phyloP scores from a whole-genome alignment of 2,113 vertebrate species.

The Otolemur garnettii region DNA sequence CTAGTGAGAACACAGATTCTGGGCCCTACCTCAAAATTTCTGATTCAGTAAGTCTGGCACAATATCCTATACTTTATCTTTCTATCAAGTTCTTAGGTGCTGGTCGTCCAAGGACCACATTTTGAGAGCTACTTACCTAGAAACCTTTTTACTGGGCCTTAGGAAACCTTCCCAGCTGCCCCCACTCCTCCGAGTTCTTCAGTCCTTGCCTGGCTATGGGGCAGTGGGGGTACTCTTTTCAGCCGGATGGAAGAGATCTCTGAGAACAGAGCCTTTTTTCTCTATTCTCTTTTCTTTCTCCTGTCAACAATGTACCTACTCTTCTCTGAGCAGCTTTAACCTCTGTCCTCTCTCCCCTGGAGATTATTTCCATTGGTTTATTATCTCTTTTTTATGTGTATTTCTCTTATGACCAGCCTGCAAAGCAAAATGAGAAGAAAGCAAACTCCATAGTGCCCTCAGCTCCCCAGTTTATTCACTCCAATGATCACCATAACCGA shows the following conservation, averaged over 20 bases:
- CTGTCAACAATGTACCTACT: background rate
- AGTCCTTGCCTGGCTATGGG: background rate
- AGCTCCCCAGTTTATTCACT: constrained; percentile 52
- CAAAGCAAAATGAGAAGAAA: constrained; percentile 75
- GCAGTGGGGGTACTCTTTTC: background rate
- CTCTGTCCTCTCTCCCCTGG: background rate
- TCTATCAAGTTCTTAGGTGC: constrained; percentile 28
- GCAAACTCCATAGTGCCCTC: constrained; percentile 8
- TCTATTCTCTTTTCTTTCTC: background rate
- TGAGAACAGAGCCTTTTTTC: background rate
- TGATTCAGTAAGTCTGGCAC: constrained; percentile 40
- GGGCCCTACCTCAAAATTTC: background rate
- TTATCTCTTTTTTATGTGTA: constrained; percentile 52
- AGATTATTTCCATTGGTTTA: constrained; percentile 6
- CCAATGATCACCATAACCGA: constrained; percentile 58
- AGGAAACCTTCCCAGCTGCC: background rate
- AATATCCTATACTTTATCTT: constrained; percentile 7
- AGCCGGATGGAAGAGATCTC: constrained; percentile 11
- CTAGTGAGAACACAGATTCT: background rate
- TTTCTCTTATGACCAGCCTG: constrained; percentile 44
- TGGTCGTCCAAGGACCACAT: background rate
- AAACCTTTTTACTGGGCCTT: constrained; percentile 47
- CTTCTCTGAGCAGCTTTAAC: background rate
- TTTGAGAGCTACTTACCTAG: constrained; percentile 23
- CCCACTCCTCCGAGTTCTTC: background rate